phyloP scores from a whole-genome alignment of 37 sponge, comb jelly and placozoan species.

The Spongia lamella region DNA sequence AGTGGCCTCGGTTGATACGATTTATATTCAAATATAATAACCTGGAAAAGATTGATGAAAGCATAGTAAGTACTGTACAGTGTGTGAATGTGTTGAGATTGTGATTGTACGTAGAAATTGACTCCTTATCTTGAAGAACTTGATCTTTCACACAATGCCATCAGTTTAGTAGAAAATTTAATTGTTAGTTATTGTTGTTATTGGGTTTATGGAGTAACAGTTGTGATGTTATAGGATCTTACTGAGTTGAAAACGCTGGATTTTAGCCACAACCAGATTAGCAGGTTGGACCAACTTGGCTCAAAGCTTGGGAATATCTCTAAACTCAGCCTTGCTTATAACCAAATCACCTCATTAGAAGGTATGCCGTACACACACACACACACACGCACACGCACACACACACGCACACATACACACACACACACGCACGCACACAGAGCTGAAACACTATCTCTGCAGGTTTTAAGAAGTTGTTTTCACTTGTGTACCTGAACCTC shows the following conservation, averaged over 20 bases:
- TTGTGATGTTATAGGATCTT: slow-evolving; percentile 32
- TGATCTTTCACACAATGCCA: slow-evolving; percentile 58
- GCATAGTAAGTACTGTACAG: slow-evolving; percentile 29
- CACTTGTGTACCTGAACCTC: slow-evolving; percentile 50
- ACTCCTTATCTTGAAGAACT: slow-evolving; percentile 29
- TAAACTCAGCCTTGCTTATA: slow-evolving; percentile 44
- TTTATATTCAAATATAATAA: slow-evolving; percentile 49
- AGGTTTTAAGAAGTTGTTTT: slow-evolving; percentile 50
- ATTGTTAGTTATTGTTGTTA: slow-evolving; percentile 12
- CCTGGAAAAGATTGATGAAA: slow-evolving; percentile 33
- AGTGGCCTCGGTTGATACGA: slow-evolving; percentile 25
- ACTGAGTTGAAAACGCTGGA: slow-evolving; percentile 52
- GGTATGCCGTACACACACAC: neutral
- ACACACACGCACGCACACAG: neutral
- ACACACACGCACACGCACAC: neutral
- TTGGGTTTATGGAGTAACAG: neutral
- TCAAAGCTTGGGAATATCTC: slow-evolving; percentile 37
- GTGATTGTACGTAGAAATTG: slow-evolving; percentile 16
- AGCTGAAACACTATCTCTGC: neutral
- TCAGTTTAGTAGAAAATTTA: slow-evolving; percentile 49
- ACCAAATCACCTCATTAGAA: slow-evolving; percentile 23
- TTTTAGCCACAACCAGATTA: slow-evolving; percentile 63
- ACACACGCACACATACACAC: neutral
- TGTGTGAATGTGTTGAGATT: slow-evolving; percentile 1
- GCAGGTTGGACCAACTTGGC: slow-evolving; percentile 24